Conservation (phyloP, 1,140 invertebrate species). For the Drosophila baimaii region DNA sequence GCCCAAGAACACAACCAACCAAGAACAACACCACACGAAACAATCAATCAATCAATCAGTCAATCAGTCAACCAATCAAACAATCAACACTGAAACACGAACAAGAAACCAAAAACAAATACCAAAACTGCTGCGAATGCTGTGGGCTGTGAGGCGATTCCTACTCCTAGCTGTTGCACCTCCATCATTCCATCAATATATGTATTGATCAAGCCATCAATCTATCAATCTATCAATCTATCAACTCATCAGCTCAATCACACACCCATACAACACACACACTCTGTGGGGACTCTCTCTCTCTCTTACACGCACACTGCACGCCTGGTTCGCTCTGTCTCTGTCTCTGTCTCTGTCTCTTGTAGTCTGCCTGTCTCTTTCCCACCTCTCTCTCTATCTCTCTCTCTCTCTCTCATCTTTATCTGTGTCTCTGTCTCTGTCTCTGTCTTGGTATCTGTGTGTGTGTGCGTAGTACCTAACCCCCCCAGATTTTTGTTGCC, state of each 20-base stretch:
- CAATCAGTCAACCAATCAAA: conserved; percentile 32
- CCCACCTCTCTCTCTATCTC: conserved; percentile 7
- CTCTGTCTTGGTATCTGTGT: conserved; percentile 18
- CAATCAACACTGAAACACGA: conserved; percentile 48
- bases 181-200: conserved; percentile 55
- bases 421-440: conserved; percentile 21
- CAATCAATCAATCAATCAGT: conserved; percentile 39
- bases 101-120: conserved; percentile 15
- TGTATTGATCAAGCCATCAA: conserved; percentile 37
- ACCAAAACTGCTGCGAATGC: conserved; percentile 48
- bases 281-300: conserved; percentile 43
- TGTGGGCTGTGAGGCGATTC: conserved; percentile 53
- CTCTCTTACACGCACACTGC: conserved; percentile 25
- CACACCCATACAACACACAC: conserved; percentile 13
- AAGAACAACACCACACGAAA: conserved; percentile 38
- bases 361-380: conserved; percentile 22
- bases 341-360: conserved; percentile 26
- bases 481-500: conserved; percentile 5
- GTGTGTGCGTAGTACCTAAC: conserved; percentile 35
- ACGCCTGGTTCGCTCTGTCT: conserved; percentile 24
- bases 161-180: conserved; percentile 67
- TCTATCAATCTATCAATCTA: conserved; percentile 18
- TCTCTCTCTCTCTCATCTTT: conserved; percentile 16
- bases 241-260: conserved; percentile 11
- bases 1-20: conserved; percentile 33